These are phyloP conservation scores for Brachypterus glaber DNA, from an alignment of 2,888 invertebrate genomes.

Conservation along the genomic window DNA sequence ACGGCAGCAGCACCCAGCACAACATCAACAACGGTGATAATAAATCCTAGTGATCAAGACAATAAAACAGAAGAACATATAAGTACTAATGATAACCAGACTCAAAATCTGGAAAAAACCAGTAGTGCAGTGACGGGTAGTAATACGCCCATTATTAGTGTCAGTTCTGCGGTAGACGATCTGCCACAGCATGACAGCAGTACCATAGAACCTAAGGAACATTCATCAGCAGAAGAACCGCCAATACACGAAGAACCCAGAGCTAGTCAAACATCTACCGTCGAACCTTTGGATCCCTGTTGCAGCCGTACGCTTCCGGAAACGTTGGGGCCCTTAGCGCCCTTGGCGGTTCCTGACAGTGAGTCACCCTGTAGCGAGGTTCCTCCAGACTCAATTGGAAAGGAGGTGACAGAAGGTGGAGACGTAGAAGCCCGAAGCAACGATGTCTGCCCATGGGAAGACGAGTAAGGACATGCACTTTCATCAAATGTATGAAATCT, in stretches of 20 bases:
- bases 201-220: not conserved
- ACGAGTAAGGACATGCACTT: slow-evolving; percentile 65
- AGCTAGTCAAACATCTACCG: slow-evolving; percentile 13
- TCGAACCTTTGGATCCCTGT: not conserved
- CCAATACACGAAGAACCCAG: slow-evolving; percentile 12
- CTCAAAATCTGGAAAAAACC: slow-evolving; percentile 39
- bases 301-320: too few species aligned
- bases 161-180: slow-evolving; percentile 62
- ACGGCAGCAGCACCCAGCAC: slow-evolving; percentile 27
- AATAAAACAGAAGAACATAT: slow-evolving; percentile 29
- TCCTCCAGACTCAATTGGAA: slow-evolving; percentile 38
- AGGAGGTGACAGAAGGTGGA: slow-evolving; percentile 23
- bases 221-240: slow-evolving; percentile 1
- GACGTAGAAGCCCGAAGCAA: slow-evolving; percentile 53
- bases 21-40: slow-evolving; percentile 26
- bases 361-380: slow-evolving; percentile 56
- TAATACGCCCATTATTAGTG: slow-evolving; percentile 56
- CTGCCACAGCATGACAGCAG: slow-evolving; percentile 22
- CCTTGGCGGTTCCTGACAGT: slow-evolving; percentile 60
- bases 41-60: slow-evolving; percentile 34
- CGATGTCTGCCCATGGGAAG: slow-evolving; percentile 91
- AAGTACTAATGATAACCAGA: slow-evolving; percentile 29
- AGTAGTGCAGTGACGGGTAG: slow-evolving; percentile 38
- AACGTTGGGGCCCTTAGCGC: slow-evolving; percentile 44
- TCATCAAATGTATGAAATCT: not conserved